Evolutionary conservation across 2,888 invertebrate species (phyloP), one percentile per base, ranked within the genome.

Genomic region (Andrena minutula): DNA sequence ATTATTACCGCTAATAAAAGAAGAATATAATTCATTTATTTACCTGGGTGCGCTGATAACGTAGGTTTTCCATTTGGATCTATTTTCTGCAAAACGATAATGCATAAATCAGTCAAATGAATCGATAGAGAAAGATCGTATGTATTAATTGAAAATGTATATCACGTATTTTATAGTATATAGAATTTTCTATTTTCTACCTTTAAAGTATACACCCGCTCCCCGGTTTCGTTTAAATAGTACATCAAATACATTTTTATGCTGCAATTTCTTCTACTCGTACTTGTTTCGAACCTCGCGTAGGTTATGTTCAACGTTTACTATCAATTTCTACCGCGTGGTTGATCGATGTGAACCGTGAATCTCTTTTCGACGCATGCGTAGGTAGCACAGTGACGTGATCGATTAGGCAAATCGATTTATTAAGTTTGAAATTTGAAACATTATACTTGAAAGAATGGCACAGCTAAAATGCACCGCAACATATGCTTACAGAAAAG

Each of bases 21-120:
- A 28, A 68, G 63, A 56, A 23, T 20, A 53, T 28, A 30, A n/a
- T 65, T 1, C 32, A 41, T 26, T 16, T 53, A 64, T 8, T 92
- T 93, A 96, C 96, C 96, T 91, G 98, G 99, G 95, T 99, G 99
- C 4, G 99, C 98, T 0, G 98, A 98, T 72, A 97, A 91, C 0
- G 98, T 98, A 0, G 98, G 98, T 75, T 96, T 96, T 51, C 98
- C 98, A 89, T 94, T 93, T 0, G 97, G 97, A 91, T 97, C 97
- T 56, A 96, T 95, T 93, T 97, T 97, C 98, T 98, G 95, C 65
- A 96, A 95, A 92, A 82, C 4, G n/a, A 66, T 35, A n/a, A 66
- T 32, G 20, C 0, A 53, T 26, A 23, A 4, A 51, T 69, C 26
- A 12, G 64, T 63, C 26, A n/a, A 56, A 47, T 10, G 8, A 41